Base-by-base conservation (phyloP, 2,888 invertebrate genomes). In the Oxytorus armatus region DNA sequence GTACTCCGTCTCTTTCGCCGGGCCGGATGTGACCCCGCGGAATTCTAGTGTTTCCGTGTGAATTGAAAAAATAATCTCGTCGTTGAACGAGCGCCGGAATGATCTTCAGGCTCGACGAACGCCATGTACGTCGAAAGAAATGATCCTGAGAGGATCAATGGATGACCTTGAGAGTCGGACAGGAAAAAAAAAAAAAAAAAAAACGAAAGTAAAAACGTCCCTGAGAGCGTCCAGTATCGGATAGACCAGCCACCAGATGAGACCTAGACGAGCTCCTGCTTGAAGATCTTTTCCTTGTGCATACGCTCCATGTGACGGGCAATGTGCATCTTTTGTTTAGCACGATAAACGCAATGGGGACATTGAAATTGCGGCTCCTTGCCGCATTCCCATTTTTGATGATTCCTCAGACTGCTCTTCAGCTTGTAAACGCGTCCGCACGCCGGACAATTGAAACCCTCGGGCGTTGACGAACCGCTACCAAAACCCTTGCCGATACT, bases 371-470 rank as follows among this genome's bases (percentile, higher is more conserved):
- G 91, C 1, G 92, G 92, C 76, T 91, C 92, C 85, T 92, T 92
- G 49, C 92, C 92, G 83, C 92, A 93, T 74, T 92, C 92, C 90
- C 92, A 92, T 77, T 92, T 92, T 83, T 92, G 91, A 83, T 92
- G 92, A 72, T 92, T 92, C 14, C 92, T 83, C 76, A 92, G 86
- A 81, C 97, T 97, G 86, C 96, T 96, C 92, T 97, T 97, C 85
- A 97, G 94, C 92, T 97, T 97, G 93, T 97, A 97, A 83, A 96
- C 95, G 85, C 97, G 94, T 81, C 96, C 96, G 92, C 97, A 97
- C 88, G 96, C 96, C 72, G 96, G 95, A 92, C 96, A 96, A 77
- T 95, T 94, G 93, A 96, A 96, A 84, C 94, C 93, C 84, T 93
- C 94, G 0, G 90, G 89, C 39, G 89, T 91, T 47, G 89, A 85